Percentiles rank a stretch among this genome's conserved stretches.
Evolutionary conservation across 2,888 invertebrate species (phyloP).

Genomic region (Erebia epiphron): DNA sequence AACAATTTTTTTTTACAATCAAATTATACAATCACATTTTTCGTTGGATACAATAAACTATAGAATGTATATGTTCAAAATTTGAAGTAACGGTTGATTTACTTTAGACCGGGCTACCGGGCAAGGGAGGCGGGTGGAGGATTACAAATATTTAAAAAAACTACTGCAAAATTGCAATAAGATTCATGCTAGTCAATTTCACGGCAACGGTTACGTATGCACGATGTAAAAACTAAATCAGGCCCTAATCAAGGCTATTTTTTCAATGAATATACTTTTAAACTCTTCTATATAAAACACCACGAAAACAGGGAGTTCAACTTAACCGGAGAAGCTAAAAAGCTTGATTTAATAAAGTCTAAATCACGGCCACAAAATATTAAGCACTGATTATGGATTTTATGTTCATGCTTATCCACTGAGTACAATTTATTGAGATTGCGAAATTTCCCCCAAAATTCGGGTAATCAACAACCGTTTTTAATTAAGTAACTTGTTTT

Average conservation of each 20-base stretch:
- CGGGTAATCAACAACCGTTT: background rate
- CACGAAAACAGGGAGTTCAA: conserved; percentile 10
- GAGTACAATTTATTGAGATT: conserved; percentile 52
- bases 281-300: background rate
- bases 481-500: background rate
- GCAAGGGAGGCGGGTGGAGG: no score
- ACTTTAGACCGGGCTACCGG: no score
- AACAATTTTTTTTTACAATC: background rate
- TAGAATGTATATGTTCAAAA: background rate
- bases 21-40: background rate
- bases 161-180: no score
- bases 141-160: no score
- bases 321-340: conserved; percentile 30
- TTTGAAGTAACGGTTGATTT: no score
- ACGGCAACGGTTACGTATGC: no score
- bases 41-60: background rate
- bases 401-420: conserved; percentile 52
- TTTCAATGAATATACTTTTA: no score
- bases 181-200: no score
- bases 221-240: no score
- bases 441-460: conserved; percentile 42
- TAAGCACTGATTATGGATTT: conserved; percentile 19
- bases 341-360: conserved; percentile 24
- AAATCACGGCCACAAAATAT: conserved; percentile 10
- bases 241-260: no score